These are phyloP conservation scores for Crepidodera aurea DNA, from an alignment of 2,888 invertebrate genomes.

Conservation along the genomic window DNA sequence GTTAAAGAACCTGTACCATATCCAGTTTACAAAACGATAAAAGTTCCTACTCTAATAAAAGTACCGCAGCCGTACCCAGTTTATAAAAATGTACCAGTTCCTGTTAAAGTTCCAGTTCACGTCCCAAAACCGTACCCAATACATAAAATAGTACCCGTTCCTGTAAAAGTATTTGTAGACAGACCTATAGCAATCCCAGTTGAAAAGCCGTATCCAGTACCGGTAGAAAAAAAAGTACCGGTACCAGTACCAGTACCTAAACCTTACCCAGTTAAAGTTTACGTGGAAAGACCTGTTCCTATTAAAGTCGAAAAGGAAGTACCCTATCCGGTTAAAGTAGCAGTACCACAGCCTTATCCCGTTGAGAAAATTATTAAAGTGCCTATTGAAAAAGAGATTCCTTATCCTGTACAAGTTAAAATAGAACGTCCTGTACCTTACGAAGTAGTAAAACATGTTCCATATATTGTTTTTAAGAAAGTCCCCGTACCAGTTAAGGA, in stretches of 20 bases:
- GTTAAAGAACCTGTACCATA: slow-evolving; percentile 64
- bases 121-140: slow-evolving; percentile 72
- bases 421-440: slow-evolving; percentile 32
- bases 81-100: slow-evolving; percentile 70
- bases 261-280: slow-evolving; percentile 70
- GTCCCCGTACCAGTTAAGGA: slow-evolving; percentile 40
- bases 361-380: slow-evolving; percentile 69
- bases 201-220: slow-evolving; percentile 70
- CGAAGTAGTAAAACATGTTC: slow-evolving; percentile 55
- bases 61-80: slow-evolving; percentile 79
- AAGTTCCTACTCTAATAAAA: slow-evolving; percentile 41
- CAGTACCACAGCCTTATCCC: slow-evolving; percentile 76
- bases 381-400: slow-evolving; percentile 77
- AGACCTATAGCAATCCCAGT: slow-evolving; percentile 27
- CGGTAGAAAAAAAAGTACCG: slow-evolving; percentile 71
- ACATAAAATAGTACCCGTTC: slow-evolving; percentile 68
- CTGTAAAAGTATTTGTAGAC: slow-evolving; percentile 28
- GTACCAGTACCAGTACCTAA: slow-evolving; percentile 75
- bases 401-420: slow-evolving; percentile 66
- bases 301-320: slow-evolving; percentile 71
- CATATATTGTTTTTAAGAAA: slow-evolving; percentile 40
- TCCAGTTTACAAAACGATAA: slow-evolving; percentile 41
- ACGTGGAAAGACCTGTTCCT: slow-evolving; percentile 61
- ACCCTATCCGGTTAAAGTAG: slow-evolving; percentile 63
- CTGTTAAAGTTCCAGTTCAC: slow-evolving; percentile 72